These are phyloP conservation scores for Babylonia areolata DNA, from an alignment of 1,140 invertebrate genomes.

Conservation along the genomic window DNA sequence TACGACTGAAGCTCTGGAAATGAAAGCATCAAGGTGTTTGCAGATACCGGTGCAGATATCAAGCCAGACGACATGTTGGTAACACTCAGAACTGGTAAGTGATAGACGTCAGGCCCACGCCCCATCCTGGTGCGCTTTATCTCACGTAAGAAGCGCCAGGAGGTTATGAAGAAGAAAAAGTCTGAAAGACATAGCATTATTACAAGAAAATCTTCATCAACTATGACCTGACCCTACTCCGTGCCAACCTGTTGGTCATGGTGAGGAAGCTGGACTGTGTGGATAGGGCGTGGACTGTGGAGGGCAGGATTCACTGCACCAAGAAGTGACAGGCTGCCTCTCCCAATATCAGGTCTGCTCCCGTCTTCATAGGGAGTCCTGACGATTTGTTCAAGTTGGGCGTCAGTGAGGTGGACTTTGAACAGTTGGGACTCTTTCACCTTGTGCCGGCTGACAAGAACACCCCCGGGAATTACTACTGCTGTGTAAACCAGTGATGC, in stretches of 20 bases:
- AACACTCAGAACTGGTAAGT: too few species aligned
- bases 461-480: too few species aligned
- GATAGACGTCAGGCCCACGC: too few species aligned
- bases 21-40: too few species aligned
- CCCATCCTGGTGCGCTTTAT: too few species aligned
- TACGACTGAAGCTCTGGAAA: too few species aligned
- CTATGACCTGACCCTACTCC: not conserved
- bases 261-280: not conserved
- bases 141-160: too few species aligned
- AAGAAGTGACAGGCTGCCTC: not conserved
- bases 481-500: too few species aligned
- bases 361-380: not conserved
- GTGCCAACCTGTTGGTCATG: not conserved
- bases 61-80: too few species aligned
- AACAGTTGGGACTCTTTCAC: not conserved
- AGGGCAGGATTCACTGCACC: not conserved
- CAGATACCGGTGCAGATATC: too few species aligned
- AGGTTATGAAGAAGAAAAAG: too few species aligned
- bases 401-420: not conserved
- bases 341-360: not conserved
- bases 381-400: not conserved
- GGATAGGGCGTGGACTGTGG: constrained; percentile 10
- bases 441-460: not conserved
- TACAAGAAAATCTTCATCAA: not conserved
- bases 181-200: too few species aligned